A percentile compares a stretch with the other conserved stretches of the same genome.
phyloP scores from a whole-genome alignment of 2,113 vertebrate genomes.

The Salminus brasiliensis region DNA sequence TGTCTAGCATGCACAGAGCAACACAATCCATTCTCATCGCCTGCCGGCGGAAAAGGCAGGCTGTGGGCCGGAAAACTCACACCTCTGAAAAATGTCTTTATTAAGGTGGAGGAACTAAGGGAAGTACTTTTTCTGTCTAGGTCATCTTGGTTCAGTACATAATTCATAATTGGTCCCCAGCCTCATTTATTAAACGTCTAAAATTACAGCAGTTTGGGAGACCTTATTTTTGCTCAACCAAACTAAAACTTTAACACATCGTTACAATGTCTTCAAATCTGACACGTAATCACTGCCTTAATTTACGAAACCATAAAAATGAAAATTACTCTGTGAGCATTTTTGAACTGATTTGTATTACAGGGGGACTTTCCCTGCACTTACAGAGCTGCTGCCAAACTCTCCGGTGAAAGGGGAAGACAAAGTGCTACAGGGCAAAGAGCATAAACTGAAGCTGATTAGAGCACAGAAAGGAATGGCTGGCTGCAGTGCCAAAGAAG shows the following conservation, averaged over 20 bases:
- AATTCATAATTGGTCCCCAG: slow-evolving; percentile 24
- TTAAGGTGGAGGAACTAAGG: slow-evolving; percentile 9
- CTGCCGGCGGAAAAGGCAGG: slow-evolving; percentile 19
- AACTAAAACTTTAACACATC: slow-evolving; percentile 23
- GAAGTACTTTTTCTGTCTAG: slow-evolving; percentile 12
- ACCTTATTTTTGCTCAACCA: background rate
- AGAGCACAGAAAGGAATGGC: slow-evolving; percentile 1
- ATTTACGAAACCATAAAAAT: slow-evolving; percentile 39
- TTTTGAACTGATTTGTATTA: slow-evolving; percentile 14
- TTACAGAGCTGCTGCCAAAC: slow-evolving; percentile 1
- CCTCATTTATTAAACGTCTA: slow-evolving; percentile 36
- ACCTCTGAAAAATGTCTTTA: slow-evolving; percentile 34
- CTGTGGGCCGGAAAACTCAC: slow-evolving; percentile 9
- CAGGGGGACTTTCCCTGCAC: background rate
- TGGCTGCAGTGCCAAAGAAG: background rate
- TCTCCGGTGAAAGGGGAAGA: background rate
- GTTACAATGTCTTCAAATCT: slow-evolving; percentile 13
- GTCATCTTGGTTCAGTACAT: slow-evolving; percentile 26
- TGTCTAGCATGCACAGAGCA: slow-evolving; percentile 26
- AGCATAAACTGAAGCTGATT: too few species aligned
- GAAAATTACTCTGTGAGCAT: background rate
- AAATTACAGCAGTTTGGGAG: background rate
- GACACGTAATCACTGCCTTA: slow-evolving; percentile 5
- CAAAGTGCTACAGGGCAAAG: slow-evolving; percentile 14
- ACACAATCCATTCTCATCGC: slow-evolving; percentile 30